Percentiles rank a stretch among this genome's conserved stretches.
These are phyloP conservation scores for Struthidea cinerea DNA, from an alignment of 2,113 vertebrate genomes.

Conservation along the genomic window DNA sequence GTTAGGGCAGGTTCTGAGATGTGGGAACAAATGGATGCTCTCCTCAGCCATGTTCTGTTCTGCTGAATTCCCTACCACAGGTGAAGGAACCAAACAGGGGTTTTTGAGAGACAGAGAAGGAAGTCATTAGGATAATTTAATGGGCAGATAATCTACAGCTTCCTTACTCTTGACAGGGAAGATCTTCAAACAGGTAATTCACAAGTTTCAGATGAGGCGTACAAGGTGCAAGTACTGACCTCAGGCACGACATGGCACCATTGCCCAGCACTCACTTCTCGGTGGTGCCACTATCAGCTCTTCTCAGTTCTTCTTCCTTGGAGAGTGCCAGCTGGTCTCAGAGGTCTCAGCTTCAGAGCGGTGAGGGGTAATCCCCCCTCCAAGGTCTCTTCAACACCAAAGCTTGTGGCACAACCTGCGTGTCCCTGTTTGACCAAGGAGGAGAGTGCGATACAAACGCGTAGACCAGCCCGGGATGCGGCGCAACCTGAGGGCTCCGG, in stretches of 20 bases:
- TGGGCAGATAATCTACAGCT: rapidly evolving
- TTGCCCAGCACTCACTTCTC: neutral
- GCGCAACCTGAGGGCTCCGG: rapidly evolving
- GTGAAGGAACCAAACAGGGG: rapidly evolving
- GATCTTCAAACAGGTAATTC: neutral
- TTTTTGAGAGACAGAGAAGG: neutral
- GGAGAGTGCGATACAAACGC: rapidly evolving
- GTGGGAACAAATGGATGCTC: rapidly evolving
- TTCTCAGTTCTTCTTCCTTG: neutral
- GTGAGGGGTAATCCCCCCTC: rapidly evolving
- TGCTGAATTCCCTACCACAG: neutral
- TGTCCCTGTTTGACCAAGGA: rapidly evolving
- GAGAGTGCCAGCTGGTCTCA: neutral
- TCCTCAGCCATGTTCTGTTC: neutral
- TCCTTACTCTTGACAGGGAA: neutral
- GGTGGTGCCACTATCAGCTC: no score
- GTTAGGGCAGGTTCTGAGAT: neutral
- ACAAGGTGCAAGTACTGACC: neutral
- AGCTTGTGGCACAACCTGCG: rapidly evolving
- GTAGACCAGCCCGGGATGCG: rapidly evolving
- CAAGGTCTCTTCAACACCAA: no score
- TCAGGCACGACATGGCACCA: rapidly evolving
- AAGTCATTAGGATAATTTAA: neutral
- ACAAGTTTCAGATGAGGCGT: rapidly evolving
- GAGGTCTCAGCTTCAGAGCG: rapidly evolving